Evolutionary conservation across 1,140 invertebrate genomes (phyloP).

Genomic region (Tetranychus cinnabarinus): DNA sequence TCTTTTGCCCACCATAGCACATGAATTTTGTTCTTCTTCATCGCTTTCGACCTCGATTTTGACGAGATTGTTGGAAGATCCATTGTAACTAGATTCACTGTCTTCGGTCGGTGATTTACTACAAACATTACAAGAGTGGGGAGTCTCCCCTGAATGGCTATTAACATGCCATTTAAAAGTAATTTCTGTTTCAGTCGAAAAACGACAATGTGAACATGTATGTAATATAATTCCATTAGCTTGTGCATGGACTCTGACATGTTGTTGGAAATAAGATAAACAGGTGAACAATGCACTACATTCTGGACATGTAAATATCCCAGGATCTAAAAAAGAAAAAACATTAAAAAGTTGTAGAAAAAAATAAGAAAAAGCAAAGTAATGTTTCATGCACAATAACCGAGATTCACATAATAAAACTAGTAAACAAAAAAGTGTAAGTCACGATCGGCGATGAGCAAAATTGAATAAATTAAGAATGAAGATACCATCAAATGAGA

Average conservation of each 20-base stretch:
- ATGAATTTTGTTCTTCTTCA: background rate
- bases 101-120: background rate
- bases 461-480: too few species aligned
- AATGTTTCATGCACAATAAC: background rate
- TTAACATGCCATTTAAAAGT: conserved; percentile 10
- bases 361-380: background rate
- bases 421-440: background rate
- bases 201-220: conserved; percentile 7
- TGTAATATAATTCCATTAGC: conserved; percentile 4
- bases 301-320: conserved; percentile 10
- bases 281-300: conserved; percentile 10
- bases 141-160: background rate
- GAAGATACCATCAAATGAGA: too few species aligned
- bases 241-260: conserved; percentile 8
- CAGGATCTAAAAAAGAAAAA: background rate
- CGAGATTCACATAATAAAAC: background rate
- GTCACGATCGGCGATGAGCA: background rate
- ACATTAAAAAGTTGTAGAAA: background rate
- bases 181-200: conserved; percentile 3
- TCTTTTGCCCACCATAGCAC: conserved; percentile 3
- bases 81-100: background rate
- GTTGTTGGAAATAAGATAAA: conserved; percentile 10
- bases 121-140: conserved; percentile 9
- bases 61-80: background rate
- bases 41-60: conserved; percentile 1